Evolutionary conservation across 2,113 vertebrate species (phyloP).

Genomic region (Anser brachyrhynchus): DNA sequence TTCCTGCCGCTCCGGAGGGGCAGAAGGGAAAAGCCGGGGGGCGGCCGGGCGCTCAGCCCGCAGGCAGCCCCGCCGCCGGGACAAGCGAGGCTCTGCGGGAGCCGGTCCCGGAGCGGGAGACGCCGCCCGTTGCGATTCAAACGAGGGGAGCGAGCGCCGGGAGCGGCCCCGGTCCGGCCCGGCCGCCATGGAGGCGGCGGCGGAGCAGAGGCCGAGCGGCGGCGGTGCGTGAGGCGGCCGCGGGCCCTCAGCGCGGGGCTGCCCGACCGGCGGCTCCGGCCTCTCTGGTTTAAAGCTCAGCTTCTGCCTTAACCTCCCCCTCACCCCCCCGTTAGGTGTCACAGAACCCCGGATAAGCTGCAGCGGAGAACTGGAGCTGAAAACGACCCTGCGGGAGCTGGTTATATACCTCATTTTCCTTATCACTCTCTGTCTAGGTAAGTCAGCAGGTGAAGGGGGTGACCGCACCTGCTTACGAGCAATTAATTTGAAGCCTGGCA

Average conservation of each 20-base stretch:
- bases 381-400: constrained; percentile 50
- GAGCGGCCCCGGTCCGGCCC: neutral
- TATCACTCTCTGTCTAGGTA: constrained; percentile 63
- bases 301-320: neutral
- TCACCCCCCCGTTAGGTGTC: neutral
- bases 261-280: no score
- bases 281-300: no score
- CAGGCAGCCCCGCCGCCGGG: neutral
- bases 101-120: neutral
- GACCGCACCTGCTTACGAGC: neutral
- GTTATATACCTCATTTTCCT: constrained; percentile 65
- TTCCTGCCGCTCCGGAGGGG: rapidly evolving
- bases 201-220: rapidly evolving
- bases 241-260: no score
- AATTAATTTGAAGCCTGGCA: rapidly evolving
- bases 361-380: constrained; percentile 50
- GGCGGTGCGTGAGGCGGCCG: neutral
- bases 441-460: neutral
- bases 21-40: neutral
- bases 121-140: neutral
- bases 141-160: no score
- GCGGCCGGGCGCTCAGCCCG: no score
- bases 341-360: neutral
- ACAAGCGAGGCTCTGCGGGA: no score
- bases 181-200: neutral